Conservation (phyloP, 1,140 invertebrate genomes). For the Panagrolaimus sp. region DNA sequence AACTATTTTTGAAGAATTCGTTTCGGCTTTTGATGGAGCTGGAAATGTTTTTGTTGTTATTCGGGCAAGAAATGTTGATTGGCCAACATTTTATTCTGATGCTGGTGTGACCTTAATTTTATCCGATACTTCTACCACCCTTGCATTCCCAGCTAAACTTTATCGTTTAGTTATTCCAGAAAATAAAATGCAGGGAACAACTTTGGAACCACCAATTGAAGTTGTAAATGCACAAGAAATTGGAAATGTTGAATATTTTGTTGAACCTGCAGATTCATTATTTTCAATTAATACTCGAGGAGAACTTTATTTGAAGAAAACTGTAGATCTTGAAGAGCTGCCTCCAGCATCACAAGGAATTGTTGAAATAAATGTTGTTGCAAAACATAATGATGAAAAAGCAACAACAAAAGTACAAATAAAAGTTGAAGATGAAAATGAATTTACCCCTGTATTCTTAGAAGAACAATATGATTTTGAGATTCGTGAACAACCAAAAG, state of each 20-base stretch:
- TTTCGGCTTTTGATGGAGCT: conserved; percentile 4
- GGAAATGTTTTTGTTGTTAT: conserved; percentile 48
- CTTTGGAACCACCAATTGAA: conserved; percentile 5
- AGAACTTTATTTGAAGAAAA: conserved; percentile 32
- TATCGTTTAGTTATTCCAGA: background rate
- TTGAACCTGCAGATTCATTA: conserved; percentile 31
- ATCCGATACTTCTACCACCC: background rate
- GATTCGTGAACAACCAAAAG: conserved; percentile 18
- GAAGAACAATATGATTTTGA: conserved; percentile 23
- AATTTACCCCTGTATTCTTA: conserved; percentile 38
- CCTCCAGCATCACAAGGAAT: conserved; percentile 31
- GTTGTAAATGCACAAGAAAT: conserved; percentile 21
- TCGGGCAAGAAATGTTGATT: conserved; percentile 45
- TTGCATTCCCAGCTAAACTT: conserved; percentile 23
- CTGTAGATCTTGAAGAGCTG: conserved; percentile 33
- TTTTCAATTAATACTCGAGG: conserved; percentile 47
- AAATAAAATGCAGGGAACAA: conserved; percentile 20
- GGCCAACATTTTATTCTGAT: conserved; percentile 52
- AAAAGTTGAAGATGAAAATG: conserved; percentile 44
- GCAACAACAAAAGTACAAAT: conserved; percentile 34
- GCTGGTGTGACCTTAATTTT: conserved; percentile 34
- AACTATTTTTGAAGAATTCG: conserved; percentile 37
- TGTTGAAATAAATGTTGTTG: conserved; percentile 31
- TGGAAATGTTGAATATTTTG: conserved; percentile 18
- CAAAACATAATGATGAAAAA: conserved; percentile 22